Conservation (phyloP, 2,888 invertebrate genomes). For the Coremacera marginata region DNA sequence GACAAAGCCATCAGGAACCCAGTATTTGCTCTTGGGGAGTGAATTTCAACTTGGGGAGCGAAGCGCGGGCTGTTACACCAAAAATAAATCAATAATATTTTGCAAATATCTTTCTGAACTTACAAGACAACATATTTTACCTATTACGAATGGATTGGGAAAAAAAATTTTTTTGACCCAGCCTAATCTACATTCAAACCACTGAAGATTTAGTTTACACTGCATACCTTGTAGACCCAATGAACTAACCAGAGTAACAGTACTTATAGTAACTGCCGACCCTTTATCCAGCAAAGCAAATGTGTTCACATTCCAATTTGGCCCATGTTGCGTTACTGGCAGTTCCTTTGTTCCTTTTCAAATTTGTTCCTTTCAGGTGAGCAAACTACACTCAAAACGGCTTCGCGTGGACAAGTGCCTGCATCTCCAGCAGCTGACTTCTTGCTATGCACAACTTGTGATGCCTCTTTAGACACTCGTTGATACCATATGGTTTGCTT, state of each 20-base stretch:
- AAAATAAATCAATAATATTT: no score
- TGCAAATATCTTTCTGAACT: no score
- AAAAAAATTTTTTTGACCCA: no score
- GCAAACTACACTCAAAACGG: not conserved
- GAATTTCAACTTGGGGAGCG: no score
- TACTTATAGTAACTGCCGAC: not conserved
- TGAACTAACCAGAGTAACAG: not conserved
- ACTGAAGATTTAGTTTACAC: no score
- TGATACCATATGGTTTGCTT: not conserved
- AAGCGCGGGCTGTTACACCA: no score
- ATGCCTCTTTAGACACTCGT: not conserved
- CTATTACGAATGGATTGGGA: no score
- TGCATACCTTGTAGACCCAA: not conserved
- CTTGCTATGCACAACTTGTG: constrained; percentile 9
- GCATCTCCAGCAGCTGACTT: not conserved
- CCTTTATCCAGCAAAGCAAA: constrained; percentile 24
- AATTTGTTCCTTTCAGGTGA: not conserved
- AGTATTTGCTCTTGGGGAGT: no score
- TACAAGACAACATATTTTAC: no score
- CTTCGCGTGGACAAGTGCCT: not conserved
- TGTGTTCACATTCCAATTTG: constrained; percentile 30
- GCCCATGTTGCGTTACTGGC: constrained; percentile 12
- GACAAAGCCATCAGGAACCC: no score
- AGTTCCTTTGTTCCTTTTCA: no score
- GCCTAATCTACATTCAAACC: no score